Evolutionary conservation across 1,140 invertebrate species (phyloP).

Genomic region (Aethina tumida): DNA sequence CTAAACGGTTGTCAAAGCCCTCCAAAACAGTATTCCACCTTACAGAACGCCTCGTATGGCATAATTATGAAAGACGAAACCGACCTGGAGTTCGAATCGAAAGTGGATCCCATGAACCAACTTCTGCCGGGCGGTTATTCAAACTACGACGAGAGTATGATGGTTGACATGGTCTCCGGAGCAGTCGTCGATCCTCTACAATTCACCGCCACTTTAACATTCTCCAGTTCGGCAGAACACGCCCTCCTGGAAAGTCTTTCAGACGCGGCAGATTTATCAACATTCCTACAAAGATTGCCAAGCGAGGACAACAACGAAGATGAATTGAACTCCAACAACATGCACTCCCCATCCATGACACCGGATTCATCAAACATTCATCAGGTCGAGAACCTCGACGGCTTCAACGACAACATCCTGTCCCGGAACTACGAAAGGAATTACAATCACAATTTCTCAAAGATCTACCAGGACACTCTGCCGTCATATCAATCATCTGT

Average conservation of each 20-base stretch:
- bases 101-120: slow-evolving; percentile 55
- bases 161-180: slow-evolving; percentile 66
- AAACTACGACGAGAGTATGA: slow-evolving; percentile 66
- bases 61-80: slow-evolving; percentile 67
- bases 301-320: slow-evolving; percentile 45
- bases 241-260: slow-evolving; percentile 57
- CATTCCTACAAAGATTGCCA: slow-evolving; percentile 55
- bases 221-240: slow-evolving; percentile 65
- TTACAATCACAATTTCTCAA: slow-evolving; percentile 31
- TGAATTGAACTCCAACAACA: slow-evolving; percentile 29
- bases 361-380: slow-evolving; percentile 43
- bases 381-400: slow-evolving; percentile 41
- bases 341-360: slow-evolving; percentile 47
- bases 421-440: slow-evolving; percentile 30
- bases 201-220: slow-evolving; percentile 69
- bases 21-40: slow-evolving; percentile 60
- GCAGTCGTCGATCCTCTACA: slow-evolving; percentile 68
- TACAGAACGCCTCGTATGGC: slow-evolving; percentile 72
- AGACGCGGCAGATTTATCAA: slow-evolving; percentile 63
- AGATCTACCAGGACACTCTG: slow-evolving; percentile 38
- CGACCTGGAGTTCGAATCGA: slow-evolving; percentile 62
- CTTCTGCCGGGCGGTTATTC: slow-evolving; percentile 49
- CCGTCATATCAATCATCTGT: slow-evolving; percentile 31
- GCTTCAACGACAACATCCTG: slow-evolving; percentile 34
- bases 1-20: slow-evolving; percentile 37